These are phyloP conservation scores for Grallaria varia DNA, from an alignment of 2,113 vertebrate species.

Conservation along the genomic window DNA sequence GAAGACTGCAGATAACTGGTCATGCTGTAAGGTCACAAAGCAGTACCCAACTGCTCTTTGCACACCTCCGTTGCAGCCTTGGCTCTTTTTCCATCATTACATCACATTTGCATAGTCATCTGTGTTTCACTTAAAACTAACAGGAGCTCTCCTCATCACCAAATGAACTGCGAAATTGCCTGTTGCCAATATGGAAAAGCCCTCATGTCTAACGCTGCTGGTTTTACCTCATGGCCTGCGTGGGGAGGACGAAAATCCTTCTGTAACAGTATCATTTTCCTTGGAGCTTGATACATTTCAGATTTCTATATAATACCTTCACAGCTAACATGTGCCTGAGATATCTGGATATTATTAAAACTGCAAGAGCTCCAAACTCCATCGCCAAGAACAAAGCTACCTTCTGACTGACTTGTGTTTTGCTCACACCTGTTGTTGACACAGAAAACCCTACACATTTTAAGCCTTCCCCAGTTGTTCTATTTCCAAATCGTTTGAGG, in stretches of 20 bases:
- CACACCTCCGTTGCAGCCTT: not conserved
- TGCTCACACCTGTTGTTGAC: not conserved
- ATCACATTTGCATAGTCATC: fast-evolving
- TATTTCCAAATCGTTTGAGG: not conserved
- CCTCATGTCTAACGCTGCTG: not conserved
- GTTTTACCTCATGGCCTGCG: not conserved
- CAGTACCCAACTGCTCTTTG: not conserved
- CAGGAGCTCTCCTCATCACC: not conserved
- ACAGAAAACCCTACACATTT: not conserved
- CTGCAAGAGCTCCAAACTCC: not conserved
- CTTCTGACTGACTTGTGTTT: not conserved
- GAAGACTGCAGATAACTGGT: not conserved
- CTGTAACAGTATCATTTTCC: not conserved
- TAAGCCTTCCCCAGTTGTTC: not conserved
- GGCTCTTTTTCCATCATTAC: not conserved
- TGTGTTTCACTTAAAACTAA: not conserved
- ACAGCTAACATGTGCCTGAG: not conserved
- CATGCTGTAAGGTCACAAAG: not conserved
- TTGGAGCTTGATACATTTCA: not conserved
- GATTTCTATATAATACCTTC: not conserved
- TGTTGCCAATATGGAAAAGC: not conserved
- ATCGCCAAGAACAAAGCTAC: not conserved
- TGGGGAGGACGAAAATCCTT: not conserved
- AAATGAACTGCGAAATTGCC: not conserved
- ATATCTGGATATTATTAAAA: not conserved